Evolutionary conservation across 92 coral and sea anemone species (phyloP), one percentile per base, ranked within the genome.

Genomic region (Metridium senile): DNA sequence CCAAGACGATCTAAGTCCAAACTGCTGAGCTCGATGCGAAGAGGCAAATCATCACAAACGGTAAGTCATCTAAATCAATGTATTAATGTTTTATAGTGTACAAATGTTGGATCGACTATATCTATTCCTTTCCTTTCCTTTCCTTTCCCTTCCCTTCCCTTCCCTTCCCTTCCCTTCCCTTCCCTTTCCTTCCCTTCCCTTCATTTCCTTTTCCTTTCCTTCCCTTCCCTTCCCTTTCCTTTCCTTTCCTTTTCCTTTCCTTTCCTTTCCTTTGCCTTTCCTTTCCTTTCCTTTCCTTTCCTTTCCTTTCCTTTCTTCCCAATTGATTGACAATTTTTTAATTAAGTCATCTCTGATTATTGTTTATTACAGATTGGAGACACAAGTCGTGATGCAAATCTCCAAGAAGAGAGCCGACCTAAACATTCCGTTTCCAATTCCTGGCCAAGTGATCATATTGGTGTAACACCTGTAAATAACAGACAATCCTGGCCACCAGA

Each of bases 401-500:
- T 52, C 25, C 4, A 54, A 54, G 1, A 43, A 23, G 49, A 10
- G 8, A 32, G 27, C 33, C 2, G 32, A 61, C 66, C 97, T 47
- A 81, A 59, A 69, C 97, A 91, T 57, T 49, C 74, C 9, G 86
- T 87, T 11, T 91, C 97, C 11, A 85, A 87, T 45, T 91, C 97
- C 4, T 91, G 97, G 97, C 97, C 97, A 0, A 85, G 84, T 1
- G 89, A 89, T 30, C 77, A 74, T 31, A 77, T 69, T 22, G 78
- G 70, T 27, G 90, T 89, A 22, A 77, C 79, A 33, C 75, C 74
- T 23, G 81, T 75, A 19, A 85, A 39, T 46, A 62, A 68, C 17
- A 84, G 97, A 22, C 91, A 91, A 79, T 91, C 97, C 0, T 91
- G 97, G 97, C 97, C 85, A 54, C 90, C 89, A 19, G 91, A 89